Conservation (phyloP, 2,797 vertebrate species). For the Agapornis canus region DNA sequence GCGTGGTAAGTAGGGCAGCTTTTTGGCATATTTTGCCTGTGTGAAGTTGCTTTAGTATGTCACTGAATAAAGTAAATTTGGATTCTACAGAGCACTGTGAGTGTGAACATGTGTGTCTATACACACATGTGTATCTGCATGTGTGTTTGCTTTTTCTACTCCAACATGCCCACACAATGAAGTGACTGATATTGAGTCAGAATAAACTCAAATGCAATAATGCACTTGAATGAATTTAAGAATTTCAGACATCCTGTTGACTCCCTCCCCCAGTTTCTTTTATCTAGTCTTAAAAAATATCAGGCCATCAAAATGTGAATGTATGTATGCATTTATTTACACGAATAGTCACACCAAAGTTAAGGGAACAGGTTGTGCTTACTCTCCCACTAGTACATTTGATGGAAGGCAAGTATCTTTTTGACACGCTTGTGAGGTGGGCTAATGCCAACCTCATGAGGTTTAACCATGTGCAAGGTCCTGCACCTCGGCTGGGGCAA, state of each 20-base stretch:
- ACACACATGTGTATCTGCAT: background rate
- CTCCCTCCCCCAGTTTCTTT: background rate
- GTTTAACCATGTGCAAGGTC: too few species aligned
- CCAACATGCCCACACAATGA: accelerated
- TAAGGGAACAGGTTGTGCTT: background rate
- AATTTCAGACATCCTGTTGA: background rate
- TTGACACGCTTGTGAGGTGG: too few species aligned
- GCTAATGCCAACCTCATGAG: too few species aligned
- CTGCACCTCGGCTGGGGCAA: too few species aligned
- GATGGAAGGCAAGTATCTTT: background rate
- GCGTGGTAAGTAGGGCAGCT: background rate
- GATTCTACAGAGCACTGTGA: background rate
- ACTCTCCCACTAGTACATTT: background rate
- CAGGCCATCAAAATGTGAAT: background rate
- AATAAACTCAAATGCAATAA: background rate
- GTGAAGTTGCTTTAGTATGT: background rate
- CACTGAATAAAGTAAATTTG: background rate
- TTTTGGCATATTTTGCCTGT: background rate
- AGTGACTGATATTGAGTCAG: background rate
- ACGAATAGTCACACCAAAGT: background rate
- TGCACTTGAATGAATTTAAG: background rate
- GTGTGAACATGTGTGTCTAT: background rate
- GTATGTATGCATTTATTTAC: background rate
- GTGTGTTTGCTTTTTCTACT: accelerated
- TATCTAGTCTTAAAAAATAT: background rate